These are phyloP conservation scores for Gracilinanus agilis DNA, from an alignment of 2,113 vertebrate species.

Conservation along the genomic window DNA sequence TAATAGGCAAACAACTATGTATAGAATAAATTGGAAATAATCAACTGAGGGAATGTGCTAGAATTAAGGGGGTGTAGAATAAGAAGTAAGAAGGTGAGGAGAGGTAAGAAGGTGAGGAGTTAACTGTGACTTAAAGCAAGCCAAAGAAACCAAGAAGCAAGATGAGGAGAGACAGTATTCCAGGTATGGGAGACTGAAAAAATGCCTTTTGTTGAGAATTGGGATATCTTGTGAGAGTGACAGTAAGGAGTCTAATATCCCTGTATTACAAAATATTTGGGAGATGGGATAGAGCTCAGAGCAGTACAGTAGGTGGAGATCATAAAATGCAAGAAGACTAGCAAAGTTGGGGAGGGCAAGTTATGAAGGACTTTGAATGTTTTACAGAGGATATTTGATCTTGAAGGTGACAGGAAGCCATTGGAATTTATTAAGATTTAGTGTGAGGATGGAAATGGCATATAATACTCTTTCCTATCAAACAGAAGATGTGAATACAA, in stretches of 20 bases:
- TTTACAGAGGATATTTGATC: neutral
- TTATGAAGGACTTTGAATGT: neutral
- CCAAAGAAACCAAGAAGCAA: neutral
- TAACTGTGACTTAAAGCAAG: neutral
- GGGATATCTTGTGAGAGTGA: neutral
- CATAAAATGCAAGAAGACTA: neutral
- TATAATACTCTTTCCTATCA: neutral
- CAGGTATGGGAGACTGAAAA: neutral
- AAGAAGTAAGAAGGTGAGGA: too few relatives aligned
- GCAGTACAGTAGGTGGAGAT: neutral
- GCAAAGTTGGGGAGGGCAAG: neutral
- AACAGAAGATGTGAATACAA: neutral
- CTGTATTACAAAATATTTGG: neutral
- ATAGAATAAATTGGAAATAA: neutral
- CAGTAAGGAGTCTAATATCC: neutral
- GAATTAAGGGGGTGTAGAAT: neutral
- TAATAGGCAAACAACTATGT: neutral
- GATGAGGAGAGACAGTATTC: neutral
- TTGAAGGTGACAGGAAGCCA: neutral
- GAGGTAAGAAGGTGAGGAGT: neutral
- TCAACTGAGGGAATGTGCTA: neutral
- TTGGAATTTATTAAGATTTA: neutral
- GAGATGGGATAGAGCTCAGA: neutral
- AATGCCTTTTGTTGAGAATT: neutral
- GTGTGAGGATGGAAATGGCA: neutral